Evolutionary conservation across 2,113 vertebrate species (phyloP).

Genomic region (Halcyon senegalensis): DNA sequence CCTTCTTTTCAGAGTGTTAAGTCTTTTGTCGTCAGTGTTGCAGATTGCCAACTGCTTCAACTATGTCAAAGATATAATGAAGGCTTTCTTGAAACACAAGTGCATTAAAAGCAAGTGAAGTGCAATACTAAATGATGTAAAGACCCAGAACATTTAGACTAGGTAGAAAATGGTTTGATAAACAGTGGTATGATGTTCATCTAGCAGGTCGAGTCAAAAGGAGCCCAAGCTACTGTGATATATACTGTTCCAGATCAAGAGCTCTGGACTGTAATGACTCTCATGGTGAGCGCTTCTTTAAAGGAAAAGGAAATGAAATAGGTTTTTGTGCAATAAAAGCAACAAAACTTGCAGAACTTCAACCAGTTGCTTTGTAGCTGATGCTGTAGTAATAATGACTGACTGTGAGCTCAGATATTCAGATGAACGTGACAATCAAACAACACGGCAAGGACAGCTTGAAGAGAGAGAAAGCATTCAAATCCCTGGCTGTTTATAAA

Average conservation of each 20-base stretch:
- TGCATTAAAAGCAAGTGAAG: slow-evolving; percentile 69
- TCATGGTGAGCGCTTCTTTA: slow-evolving; percentile 58
- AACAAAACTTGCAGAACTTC: slow-evolving; percentile 46
- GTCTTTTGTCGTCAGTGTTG: slow-evolving; percentile 14
- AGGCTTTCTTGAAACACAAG: slow-evolving; percentile 58
- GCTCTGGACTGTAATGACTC: slow-evolving; percentile 51
- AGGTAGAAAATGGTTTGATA: neutral
- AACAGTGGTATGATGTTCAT: neutral
- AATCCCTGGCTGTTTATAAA: slow-evolving; percentile 30
- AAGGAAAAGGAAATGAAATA: slow-evolving; percentile 43
- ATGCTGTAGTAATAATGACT: slow-evolving; percentile 24
- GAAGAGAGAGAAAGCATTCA: slow-evolving; percentile 6
- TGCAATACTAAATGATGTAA: slow-evolving; percentile 54
- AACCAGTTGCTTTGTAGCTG: slow-evolving; percentile 37
- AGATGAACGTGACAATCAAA: slow-evolving; percentile 67
- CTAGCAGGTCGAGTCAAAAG: slow-evolving; percentile 11
- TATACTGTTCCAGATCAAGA: neutral
- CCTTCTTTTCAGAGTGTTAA: slow-evolving; percentile 10
- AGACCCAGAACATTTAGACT: slow-evolving; percentile 9
- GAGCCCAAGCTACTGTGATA: neutral
- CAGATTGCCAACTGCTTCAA: slow-evolving; percentile 3
- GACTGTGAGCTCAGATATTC: slow-evolving; percentile 54
- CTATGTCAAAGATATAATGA: slow-evolving; percentile 19
- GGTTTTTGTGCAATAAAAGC: slow-evolving; percentile 61
- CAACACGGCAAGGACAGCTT: slow-evolving; percentile 12